phyloP scores from a whole-genome alignment of 2,797 vertebrate species.

The Hoplostethus atlanticus region DNA sequence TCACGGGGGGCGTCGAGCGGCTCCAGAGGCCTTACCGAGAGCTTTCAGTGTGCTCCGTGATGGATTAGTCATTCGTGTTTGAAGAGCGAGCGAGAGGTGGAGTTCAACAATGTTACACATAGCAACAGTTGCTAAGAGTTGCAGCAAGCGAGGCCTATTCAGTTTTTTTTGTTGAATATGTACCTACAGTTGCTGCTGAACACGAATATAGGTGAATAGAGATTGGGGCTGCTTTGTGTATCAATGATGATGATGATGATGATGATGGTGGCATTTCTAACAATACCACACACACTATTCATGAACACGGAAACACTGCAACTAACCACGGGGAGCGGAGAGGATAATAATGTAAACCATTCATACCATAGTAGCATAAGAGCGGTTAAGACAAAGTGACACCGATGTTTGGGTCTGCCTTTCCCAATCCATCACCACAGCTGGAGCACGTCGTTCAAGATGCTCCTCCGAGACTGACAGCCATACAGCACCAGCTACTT shows the following conservation, averaged over 20 bases:
- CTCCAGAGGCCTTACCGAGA: slow-evolving; percentile 77
- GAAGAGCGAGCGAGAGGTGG: slow-evolving; percentile 83
- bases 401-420: slow-evolving; percentile 41
- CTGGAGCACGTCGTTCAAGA: slow-evolving; percentile 29
- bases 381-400: slow-evolving; percentile 45
- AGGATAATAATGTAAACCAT: slow-evolving; percentile 52
- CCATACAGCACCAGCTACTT: slow-evolving; percentile 14
- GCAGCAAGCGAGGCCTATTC: slow-evolving; percentile 58
- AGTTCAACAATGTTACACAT: slow-evolving; percentile 84
- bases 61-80: slow-evolving; percentile 82
- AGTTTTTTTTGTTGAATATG: slow-evolving; percentile 50
- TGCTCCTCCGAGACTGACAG: slow-evolving; percentile 21
- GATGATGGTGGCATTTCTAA: slow-evolving; percentile 54
- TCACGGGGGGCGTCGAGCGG: slow-evolving; percentile 77
- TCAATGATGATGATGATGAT: slow-evolving; percentile 45
- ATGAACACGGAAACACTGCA: slow-evolving; percentile 42
- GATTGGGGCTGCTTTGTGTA: slow-evolving; percentile 62
- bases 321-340: slow-evolving; percentile 43
- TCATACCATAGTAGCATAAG: slow-evolving; percentile 45
- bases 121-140: slow-evolving; percentile 87
- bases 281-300: slow-evolving; percentile 58
- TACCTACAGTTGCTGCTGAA: slow-evolving; percentile 50
- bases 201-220: slow-evolving; percentile 67
- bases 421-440: slow-evolving; percentile 28
- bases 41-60: slow-evolving; percentile 78